Evolutionary conservation across 2,797 vertebrate genomes (phyloP).

Genomic region (Oreochromis mossambicus): DNA sequence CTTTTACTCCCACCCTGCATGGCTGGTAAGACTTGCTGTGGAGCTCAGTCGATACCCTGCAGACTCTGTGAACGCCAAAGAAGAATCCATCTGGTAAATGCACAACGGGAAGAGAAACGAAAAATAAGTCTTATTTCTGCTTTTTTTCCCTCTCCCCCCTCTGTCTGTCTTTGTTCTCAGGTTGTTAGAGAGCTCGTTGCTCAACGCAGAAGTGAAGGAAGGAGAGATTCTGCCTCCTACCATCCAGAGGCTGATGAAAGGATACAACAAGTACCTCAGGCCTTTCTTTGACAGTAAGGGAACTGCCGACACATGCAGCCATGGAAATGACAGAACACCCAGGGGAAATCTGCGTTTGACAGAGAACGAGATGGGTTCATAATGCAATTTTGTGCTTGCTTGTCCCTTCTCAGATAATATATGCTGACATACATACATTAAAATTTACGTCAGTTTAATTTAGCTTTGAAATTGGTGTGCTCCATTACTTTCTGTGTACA

Average conservation of each 20-base stretch:
- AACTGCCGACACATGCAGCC: constrained; percentile 41
- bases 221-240: constrained; percentile 88
- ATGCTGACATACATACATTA: constrained; percentile 12
- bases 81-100: constrained; percentile 14
- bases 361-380: neutral
- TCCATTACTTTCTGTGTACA: neutral
- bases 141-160: neutral
- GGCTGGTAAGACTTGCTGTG: neutral
- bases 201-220: constrained; percentile 77
- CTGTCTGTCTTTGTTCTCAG: constrained; percentile 57
- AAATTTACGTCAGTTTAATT: neutral
- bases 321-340: constrained; percentile 26
- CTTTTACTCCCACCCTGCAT: neutral
- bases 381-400: neutral
- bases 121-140: neutral
- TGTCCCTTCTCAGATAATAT: constrained; percentile 9
- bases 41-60: neutral
- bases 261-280: constrained; percentile 93
- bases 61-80: neutral
- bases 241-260: constrained; percentile 91
- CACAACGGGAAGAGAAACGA: neutral
- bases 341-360: constrained; percentile 24
- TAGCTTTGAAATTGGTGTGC: neutral
- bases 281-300: constrained; percentile 91
- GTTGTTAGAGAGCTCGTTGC: constrained; percentile 72